Evolutionary conservation across 1,140 invertebrate species (phyloP).

Genomic region (Leptinotarsa texana): DNA sequence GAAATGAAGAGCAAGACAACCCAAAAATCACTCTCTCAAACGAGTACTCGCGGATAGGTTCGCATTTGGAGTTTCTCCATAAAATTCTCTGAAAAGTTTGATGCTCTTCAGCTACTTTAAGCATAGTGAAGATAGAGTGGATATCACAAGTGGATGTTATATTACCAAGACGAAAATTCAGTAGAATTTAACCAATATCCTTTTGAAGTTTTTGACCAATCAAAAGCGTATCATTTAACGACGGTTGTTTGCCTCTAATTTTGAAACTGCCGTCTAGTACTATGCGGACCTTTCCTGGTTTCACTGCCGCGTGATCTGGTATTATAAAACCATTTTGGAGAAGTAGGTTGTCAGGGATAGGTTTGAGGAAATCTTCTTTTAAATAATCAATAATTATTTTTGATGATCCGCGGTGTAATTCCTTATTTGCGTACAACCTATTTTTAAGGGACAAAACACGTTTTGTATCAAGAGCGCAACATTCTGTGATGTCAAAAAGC

Average conservation of each 20-base stretch:
- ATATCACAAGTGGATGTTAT: conserved; percentile 15
- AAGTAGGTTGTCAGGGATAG: not conserved
- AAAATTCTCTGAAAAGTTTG: no score
- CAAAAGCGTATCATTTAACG: conserved; percentile 25
- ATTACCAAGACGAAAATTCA: conserved; percentile 19
- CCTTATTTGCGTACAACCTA: not conserved
- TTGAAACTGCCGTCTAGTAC: conserved; percentile 48
- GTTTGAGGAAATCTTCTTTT: not conserved
- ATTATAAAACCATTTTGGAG: conserved; percentile 31
- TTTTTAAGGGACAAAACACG: not conserved
- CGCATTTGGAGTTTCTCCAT: no score
- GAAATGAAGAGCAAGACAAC: no score
- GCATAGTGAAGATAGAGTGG: no score
- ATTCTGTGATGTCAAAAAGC: no score
- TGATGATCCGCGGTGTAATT: not conserved
- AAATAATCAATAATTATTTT: not conserved
- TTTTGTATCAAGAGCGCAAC: no score
- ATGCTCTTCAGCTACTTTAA: no score
- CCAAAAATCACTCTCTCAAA: no score
- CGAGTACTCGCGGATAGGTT: no score
- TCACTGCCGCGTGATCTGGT: conserved; percentile 43
- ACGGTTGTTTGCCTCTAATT: conserved; percentile 21
- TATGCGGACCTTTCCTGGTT: conserved; percentile 11
- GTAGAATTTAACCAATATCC: conserved; percentile 24
- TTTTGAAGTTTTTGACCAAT: conserved; percentile 28